Conservation (phyloP, 2,797 vertebrate genomes). For the Erethizon dorsatum region DNA sequence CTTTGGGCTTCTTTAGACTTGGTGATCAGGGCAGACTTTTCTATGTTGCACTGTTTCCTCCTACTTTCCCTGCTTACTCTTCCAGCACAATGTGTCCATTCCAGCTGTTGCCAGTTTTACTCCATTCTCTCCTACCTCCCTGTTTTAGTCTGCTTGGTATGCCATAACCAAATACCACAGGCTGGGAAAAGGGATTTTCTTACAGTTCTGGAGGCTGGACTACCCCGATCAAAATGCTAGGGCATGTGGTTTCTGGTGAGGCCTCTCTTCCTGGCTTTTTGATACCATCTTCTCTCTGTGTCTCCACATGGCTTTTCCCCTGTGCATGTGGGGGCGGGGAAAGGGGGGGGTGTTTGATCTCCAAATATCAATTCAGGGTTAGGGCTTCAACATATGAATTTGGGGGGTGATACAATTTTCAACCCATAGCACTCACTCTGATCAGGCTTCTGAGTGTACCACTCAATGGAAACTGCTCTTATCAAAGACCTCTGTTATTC, state of each 20-base stretch:
- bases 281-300: not conserved
- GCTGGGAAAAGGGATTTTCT: not conserved
- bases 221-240: not conserved
- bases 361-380: not conserved
- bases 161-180: not conserved
- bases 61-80: not conserved
- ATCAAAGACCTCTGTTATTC: not conserved
- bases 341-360: not conserved
- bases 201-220: not conserved
- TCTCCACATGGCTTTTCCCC: not conserved
- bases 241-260: not conserved
- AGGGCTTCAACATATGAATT: not conserved
- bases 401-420: not conserved
- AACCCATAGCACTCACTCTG: not conserved
- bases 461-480: not conserved
- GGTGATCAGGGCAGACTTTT: not conserved
- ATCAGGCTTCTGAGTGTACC: not conserved
- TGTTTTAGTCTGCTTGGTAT: not conserved
- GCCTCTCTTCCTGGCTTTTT: not conserved
- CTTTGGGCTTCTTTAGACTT: not conserved
- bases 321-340: too few relatives aligned
- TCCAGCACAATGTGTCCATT: not conserved
- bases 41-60: not conserved
- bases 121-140: not conserved
- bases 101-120: not conserved